These are phyloP conservation scores for Noturus placidus DNA, from an alignment of 2,113 vertebrate genomes.

Conservation along the genomic window DNA sequence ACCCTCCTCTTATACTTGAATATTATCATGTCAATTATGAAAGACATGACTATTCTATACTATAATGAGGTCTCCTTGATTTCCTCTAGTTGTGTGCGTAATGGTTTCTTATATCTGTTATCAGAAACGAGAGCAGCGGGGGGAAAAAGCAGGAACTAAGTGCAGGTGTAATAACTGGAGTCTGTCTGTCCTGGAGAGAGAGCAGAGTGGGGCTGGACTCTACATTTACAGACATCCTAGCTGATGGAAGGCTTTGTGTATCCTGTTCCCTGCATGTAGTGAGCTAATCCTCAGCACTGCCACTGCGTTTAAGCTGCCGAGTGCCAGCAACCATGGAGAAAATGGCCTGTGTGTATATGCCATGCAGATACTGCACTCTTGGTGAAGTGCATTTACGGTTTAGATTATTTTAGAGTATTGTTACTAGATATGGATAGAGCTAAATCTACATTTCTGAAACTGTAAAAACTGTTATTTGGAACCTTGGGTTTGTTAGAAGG, in stretches of 20 bases:
- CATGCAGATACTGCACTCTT: slow-evolving; percentile 20
- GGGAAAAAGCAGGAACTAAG: slow-evolving; percentile 12
- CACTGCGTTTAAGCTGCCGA: slow-evolving; percentile 12
- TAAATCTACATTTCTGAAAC: background rate
- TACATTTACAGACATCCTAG: slow-evolving; percentile 38
- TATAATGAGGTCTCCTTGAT: background rate
- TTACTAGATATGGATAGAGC: slow-evolving; percentile 11
- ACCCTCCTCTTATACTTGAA: slow-evolving; percentile 37
- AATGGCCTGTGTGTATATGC: slow-evolving; percentile 4
- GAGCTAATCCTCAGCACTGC: slow-evolving; percentile 44
- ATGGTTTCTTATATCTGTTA: slow-evolving; percentile 30
- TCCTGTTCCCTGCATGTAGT: slow-evolving; percentile 19
- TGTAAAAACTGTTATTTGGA: slow-evolving; percentile 37
- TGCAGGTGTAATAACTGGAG: slow-evolving; percentile 14
- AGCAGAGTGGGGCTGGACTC: slow-evolving; percentile 37
- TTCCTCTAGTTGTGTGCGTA: slow-evolving; percentile 3
- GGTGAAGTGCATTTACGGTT: slow-evolving; percentile 13
- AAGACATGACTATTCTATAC: background rate
- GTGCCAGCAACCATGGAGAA: slow-evolving; percentile 24
- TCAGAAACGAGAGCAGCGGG: background rate
- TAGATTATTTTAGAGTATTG: background rate
- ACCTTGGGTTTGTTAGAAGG: slow-evolving; percentile 44
- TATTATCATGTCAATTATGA: slow-evolving; percentile 40
- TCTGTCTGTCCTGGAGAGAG: slow-evolving; percentile 18
- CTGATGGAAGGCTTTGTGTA: slow-evolving; percentile 36